Conservation (phyloP, 2,797 vertebrate genomes). For the Halcyon chelicuti region DNA sequence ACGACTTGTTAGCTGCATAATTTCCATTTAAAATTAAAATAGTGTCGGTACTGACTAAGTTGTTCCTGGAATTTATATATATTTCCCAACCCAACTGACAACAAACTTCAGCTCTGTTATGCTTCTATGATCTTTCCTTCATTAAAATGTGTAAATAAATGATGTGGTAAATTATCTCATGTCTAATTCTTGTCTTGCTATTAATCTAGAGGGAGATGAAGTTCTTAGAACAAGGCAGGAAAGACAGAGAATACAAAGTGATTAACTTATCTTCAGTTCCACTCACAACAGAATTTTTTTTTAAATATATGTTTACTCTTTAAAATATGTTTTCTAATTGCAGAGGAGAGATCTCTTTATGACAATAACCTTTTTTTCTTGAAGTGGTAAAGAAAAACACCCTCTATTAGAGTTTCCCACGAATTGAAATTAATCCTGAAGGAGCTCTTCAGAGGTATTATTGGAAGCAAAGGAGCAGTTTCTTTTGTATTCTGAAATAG, state of each 20-base stretch:
- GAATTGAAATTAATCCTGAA: slow-evolving; percentile 15
- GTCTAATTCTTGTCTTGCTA: slow-evolving; percentile 54
- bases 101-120: slow-evolving; percentile 24
- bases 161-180: slow-evolving; percentile 62
- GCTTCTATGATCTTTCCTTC: slow-evolving; percentile 31
- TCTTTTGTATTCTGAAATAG: background rate
- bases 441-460: background rate
- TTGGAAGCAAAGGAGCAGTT: background rate
- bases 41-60: slow-evolving; percentile 7
- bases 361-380: background rate
- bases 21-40: slow-evolving; percentile 66
- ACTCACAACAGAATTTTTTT: background rate
- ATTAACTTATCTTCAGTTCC: slow-evolving; percentile 38
- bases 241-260: slow-evolving; percentile 25
- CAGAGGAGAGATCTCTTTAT: background rate
- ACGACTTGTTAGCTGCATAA: slow-evolving; percentile 29
- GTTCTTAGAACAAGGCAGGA: slow-evolving; percentile 44
- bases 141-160: slow-evolving; percentile 67
- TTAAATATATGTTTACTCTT: background rate
- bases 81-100: slow-evolving; percentile 36
- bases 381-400: background rate
- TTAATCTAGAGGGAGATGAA: slow-evolving; percentile 51
- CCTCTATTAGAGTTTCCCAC: background rate
- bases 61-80: slow-evolving; percentile 28
- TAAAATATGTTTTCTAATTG: slow-evolving; percentile 32